These are phyloP conservation scores for Drosophila cyrtoloma DNA, from an alignment of 2,888 invertebrate species.

Conservation along the genomic window DNA sequence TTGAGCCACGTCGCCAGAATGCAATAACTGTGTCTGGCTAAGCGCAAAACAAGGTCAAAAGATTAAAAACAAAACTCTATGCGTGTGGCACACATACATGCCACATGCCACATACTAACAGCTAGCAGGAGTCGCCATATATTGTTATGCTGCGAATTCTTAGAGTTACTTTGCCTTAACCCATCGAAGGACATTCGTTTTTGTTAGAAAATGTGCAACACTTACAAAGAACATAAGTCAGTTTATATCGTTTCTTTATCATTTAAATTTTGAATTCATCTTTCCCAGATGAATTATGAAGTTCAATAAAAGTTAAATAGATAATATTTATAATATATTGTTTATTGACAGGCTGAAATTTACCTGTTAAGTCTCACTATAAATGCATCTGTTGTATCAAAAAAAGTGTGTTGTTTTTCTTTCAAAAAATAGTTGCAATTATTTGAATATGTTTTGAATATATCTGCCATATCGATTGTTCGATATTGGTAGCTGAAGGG, in stretches of 20 bases:
- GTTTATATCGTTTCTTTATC: neutral
- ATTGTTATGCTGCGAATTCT: conserved; percentile 44
- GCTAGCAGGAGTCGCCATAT: conserved; percentile 1
- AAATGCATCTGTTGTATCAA: too few species aligned
- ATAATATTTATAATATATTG: neutral
- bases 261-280: neutral
- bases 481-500: neutral
- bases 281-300: neutral
- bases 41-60: conserved; percentile 68
- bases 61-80: conserved; percentile 74
- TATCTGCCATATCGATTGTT: neutral
- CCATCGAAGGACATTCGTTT: neutral
- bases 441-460: neutral
- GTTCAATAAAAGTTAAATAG: neutral
- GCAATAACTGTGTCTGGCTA: conserved; percentile 74
- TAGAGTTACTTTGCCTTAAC: conserved; percentile 2
- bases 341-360: neutral
- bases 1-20: conserved; percentile 65
- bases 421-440: neutral
- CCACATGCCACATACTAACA: conserved; percentile 2
- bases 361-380: too few species aligned
- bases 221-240: fast-evolving
- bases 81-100: conserved; percentile 2
- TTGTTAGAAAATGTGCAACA: neutral
- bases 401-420: too few species aligned